phyloP scores from a whole-genome alignment of 2,113 vertebrate species.

The Natator depressus region DNA sequence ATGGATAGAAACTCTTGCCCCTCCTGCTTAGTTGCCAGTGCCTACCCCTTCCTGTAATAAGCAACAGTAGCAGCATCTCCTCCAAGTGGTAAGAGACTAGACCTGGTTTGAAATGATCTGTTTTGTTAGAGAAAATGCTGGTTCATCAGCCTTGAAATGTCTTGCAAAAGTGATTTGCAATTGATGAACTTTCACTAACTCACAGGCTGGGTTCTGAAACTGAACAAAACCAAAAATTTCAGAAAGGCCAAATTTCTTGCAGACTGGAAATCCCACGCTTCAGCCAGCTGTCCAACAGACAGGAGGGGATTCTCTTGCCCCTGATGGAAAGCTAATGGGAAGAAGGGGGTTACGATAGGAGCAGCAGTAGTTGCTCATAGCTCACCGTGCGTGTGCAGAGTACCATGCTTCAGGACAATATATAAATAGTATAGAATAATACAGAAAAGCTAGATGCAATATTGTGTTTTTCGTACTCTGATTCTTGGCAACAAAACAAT shows the following conservation, averaged over 20 bases:
- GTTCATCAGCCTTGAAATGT: background rate
- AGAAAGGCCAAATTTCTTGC: background rate
- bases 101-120: background rate
- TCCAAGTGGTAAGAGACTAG: background rate
- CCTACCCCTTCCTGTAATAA: background rate
- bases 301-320: background rate
- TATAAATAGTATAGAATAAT: background rate
- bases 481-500: slow-evolving; percentile 65
- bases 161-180: background rate
- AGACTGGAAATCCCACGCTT: background rate
- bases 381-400: background rate
- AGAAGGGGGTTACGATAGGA: background rate
- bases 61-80: background rate
- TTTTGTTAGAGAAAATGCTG: background rate
- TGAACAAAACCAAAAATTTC: background rate
- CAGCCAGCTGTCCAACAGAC: background rate
- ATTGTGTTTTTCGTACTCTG: slow-evolving; percentile 54
- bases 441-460: background rate
- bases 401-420: rapidly evolving
- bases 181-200: background rate
- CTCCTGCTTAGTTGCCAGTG: background rate
- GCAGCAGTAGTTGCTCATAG: background rate
- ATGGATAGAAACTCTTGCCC: background rate
- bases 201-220: background rate
- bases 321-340: background rate